A percentile compares a stretch with the other conserved stretches of the same genome.
Conservation (phyloP, 2,113 vertebrate species). For the Pycnonotus jocosus region DNA sequence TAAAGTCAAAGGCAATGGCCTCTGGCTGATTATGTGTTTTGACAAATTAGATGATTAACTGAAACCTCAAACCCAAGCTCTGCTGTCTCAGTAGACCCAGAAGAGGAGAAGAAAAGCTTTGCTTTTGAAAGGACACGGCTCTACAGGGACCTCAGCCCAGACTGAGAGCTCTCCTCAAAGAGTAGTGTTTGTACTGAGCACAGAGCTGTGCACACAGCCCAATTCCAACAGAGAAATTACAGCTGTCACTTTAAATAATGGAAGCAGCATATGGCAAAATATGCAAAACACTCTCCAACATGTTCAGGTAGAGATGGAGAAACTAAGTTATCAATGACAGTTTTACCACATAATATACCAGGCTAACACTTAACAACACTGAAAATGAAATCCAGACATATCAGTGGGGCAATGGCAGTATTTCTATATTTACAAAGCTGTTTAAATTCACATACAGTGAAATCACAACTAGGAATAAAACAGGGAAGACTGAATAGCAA, state of each 20-base stretch:
- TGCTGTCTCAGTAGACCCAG: not conserved
- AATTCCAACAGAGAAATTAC: slow-evolving; percentile 36
- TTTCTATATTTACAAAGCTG: not conserved
- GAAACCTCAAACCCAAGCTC: slow-evolving; percentile 14
- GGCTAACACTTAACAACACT: not conserved
- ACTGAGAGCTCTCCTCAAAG: not conserved
- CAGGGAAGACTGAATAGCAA: not conserved
- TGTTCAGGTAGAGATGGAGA: not conserved
- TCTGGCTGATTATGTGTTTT: slow-evolving; percentile 42
- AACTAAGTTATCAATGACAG: slow-evolving; percentile 3
- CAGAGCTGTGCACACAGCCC: not conserved
- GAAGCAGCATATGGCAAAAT: not conserved
- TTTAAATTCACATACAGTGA: slow-evolving; percentile 2
- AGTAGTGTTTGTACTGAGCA: not conserved
- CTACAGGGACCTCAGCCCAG: not conserved
- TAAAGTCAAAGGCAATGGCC: slow-evolving; percentile 33
- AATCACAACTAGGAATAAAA: not conserved
- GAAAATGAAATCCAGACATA: not conserved
- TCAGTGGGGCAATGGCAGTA: not conserved
- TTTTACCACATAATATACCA: slow-evolving; percentile 7
- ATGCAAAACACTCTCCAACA: not conserved
- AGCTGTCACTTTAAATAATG: slow-evolving; percentile 14
- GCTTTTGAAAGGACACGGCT: not conserved
- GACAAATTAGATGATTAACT: slow-evolving; percentile 44
- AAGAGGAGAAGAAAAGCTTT: not conserved